Evolutionary conservation across 2,797 vertebrate species (phyloP), one percentile per base, ranked within the genome.

Genomic region (Manis javanica): DNA sequence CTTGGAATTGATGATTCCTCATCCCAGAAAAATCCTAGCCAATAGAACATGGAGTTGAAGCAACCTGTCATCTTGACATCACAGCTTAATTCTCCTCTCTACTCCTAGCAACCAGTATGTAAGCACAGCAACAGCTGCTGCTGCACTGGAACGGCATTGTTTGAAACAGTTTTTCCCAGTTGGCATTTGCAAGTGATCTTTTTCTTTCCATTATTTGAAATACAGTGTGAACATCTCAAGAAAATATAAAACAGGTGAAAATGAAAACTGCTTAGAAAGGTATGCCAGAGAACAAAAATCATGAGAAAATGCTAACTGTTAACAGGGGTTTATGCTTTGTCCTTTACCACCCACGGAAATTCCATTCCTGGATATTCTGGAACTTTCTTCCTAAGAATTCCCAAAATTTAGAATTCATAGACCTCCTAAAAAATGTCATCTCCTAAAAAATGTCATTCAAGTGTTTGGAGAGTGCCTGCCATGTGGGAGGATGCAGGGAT

Each of bases 131-230:
- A 93, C 88, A 75, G 96, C 97, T 97, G 96, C 95, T 89, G 87
- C 90, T 74, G 23, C 78, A 63, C 93, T 7, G 7, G 92, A 94
- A 96, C 86, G 92, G 81, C 84, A 88, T 42, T 95, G 87, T 97
- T 96, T 94, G 97, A 97, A 97, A 97, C 96, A 96, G 96, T 96
- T 63, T 85, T 93, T 95, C 31, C 91, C 51, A 97, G 96, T 94
- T 96, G 97, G 97, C 92, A 97, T 97, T 96, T 87, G 75, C 78
- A 94, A 97, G 89, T 93, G 95, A 97, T 96, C 86, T 97, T 96
- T 96, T 81, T 82, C 91, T 94, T 88, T 77, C 57, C 39, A 87
- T 83, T 57, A 1, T 96, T 96, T 96, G 94, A 97, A 97, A 92
- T 95, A 69, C 87, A 96, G 83, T 96, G 95, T 74, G 97, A 95